Base-by-base conservation (phyloP, 2,888 invertebrate genomes). In the Drosophila longiperda region DNA sequence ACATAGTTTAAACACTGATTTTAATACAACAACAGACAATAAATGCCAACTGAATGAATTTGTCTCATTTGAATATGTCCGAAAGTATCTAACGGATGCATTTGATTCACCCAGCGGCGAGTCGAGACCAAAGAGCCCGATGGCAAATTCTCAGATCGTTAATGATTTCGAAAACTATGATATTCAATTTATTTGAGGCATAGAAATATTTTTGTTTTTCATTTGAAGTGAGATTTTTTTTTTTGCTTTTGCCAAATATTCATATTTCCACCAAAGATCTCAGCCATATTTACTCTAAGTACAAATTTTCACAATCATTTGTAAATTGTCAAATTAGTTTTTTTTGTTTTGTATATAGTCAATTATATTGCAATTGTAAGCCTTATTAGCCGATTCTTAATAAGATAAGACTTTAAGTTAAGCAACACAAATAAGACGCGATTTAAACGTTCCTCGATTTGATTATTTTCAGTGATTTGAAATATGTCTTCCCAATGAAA, bases 41-140 rank as follows among this genome's bases (percentile, higher is more conserved):
- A 87, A 89, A 42, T 80, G 83, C 32, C 72, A 81, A 55, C 69
- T 80, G 36, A 78, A 87, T 66, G 93, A 93, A 76, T 93, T 90
- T 78, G 93, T 93, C 61, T 93, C 93, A 65, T 93, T 93, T 76
- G 93, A 93, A 73, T 93, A 92, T 81, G 93, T 93, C 79, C 93
- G 92, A 82, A 93, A 92, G 82, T 87, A 93, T 78, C 86, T 93
- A 29, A 89, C 91, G 53, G 92, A 93, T 80, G 87, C 90, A 58
- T 91, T 91, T 70, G 92, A 91, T 42, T 81, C 61, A 0, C 54
- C 69, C 23, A 26, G 6, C 12, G 26, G 42, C 15, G 58, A 70
- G 12, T 54, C 66, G 11, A 49, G 38, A 23, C 20, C 40, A 29
- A 90, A 86, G 58, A 72, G 73, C 52, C 65, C 71, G 29, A 50